Evolutionary conservation across 2,113 vertebrate species (phyloP), one percentile per base, ranked within the genome.

Genomic region (Aythya baeri): DNA sequence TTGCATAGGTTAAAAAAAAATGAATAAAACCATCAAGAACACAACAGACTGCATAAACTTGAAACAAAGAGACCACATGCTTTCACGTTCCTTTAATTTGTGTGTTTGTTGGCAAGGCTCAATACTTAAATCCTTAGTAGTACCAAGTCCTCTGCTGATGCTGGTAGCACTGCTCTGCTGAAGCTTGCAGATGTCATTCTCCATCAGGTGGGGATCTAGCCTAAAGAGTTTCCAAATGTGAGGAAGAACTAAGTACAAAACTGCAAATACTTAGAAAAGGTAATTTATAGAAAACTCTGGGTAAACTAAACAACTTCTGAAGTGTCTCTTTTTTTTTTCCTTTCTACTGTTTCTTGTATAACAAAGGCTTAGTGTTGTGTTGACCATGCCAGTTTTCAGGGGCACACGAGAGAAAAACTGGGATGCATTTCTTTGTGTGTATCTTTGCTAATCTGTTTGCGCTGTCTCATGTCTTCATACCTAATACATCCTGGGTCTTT

Each of bases 1-100:
- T 81, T 34, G 4, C 25, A 26, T 3, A 58, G 41, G 20, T 54
- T 44, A 63, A 70, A 32, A 44, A 79, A 90, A 72, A 81, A 0
- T 3, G 16, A 88, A 52, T 78, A 81, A 81, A 88, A 50, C 22
- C 49, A 68, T 0, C 1, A 23, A 80, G 34, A 57, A 67, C 1
- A 9, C 58, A 94, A 36, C 17, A 74, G 61, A 71, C 57, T 26
- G 65, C 21, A 81, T 9, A 63, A 74, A 84, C 26, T 32, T 54
- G 23, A 66, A 71, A 52, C 27, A 83, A 82, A 3, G 38, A 90
- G 63, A 62, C 21, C 16, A 49, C 0, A 6, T 13, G 31, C 77
- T 83, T 86, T 92, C 61, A 78, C 1, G 11, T 86, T 78, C 46
- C 70, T 96, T 97, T 95, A 96, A 92, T 96, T 54, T 65, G 61